Percentiles rank a stretch among this genome's conserved stretches.
phyloP scores from a whole-genome alignment of 2,113 vertebrate species.

The Holacanthus passer region DNA sequence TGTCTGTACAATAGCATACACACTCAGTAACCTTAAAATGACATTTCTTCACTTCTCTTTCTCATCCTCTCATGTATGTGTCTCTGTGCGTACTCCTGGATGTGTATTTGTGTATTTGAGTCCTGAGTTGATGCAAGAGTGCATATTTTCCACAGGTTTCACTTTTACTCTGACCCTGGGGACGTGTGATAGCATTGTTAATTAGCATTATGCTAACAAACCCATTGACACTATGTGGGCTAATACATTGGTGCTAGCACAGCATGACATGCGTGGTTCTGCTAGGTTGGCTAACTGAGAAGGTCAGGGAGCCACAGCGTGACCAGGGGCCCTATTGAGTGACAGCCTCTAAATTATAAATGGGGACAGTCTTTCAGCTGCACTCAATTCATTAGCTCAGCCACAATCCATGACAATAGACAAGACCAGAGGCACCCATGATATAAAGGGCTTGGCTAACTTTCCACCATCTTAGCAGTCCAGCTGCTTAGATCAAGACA shows the following conservation, averaged over 20 bases:
- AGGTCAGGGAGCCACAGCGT: constrained; percentile 67
- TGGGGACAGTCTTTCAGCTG: constrained; percentile 61
- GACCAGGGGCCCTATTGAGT: constrained; percentile 64
- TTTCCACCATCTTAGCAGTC: constrained; percentile 30
- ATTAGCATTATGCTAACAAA: constrained; percentile 39
- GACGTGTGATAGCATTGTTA: constrained; percentile 25
- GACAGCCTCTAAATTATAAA: constrained; percentile 72
- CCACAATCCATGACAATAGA: constrained; percentile 38
- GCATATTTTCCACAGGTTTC: constrained; percentile 40
- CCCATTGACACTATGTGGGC: constrained; percentile 5
- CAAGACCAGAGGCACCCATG: constrained; percentile 6
- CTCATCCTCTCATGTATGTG: neutral
- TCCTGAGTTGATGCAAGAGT: constrained; percentile 4
- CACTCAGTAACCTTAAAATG: constrained; percentile 1
- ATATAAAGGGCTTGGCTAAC: constrained; percentile 18
- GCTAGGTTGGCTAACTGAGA: constrained; percentile 49
- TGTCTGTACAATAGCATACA: constrained; percentile 1
- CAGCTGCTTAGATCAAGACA: neutral
- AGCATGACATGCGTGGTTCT: constrained; percentile 11
- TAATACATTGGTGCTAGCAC: constrained; percentile 1
- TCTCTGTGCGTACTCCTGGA: neutral
- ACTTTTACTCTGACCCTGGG: constrained; percentile 44
- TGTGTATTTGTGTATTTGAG: neutral
- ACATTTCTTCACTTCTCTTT: too few species aligned
- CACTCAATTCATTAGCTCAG: constrained; percentile 65